Conservation (phyloP, 2,888 invertebrate genomes). For the Andricus curvator region DNA sequence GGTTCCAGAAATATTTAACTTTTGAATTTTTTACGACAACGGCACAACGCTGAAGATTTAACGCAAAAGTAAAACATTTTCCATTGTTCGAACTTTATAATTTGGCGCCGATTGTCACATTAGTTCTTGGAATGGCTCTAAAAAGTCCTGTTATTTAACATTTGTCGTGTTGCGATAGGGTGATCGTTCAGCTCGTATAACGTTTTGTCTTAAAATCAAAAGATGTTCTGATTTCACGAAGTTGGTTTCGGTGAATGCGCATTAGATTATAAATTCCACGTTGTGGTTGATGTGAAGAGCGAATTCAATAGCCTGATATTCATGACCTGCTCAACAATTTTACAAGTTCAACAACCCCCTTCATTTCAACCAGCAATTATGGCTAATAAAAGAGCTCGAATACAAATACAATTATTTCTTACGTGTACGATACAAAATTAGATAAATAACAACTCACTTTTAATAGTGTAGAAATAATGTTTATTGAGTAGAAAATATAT, state of each 20-base stretch:
- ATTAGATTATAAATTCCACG: conserved; percentile 20
- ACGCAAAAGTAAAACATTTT: neutral
- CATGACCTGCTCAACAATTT: conserved; percentile 60
- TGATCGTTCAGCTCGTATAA: conserved; percentile 4
- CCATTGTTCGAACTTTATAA: neutral
- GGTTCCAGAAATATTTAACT: neutral
- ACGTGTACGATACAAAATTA: neutral
- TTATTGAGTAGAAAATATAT: conserved; percentile 37
- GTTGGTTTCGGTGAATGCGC: conserved; percentile 10
- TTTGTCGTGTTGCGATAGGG: neutral
- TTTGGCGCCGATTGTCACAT: neutral
- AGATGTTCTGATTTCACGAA: conserved; percentile 6
- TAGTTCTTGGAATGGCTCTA: neutral
- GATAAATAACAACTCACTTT: neutral
- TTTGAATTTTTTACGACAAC: neutral
- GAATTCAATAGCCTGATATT: conserved; percentile 58
- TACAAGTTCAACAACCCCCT: neutral
- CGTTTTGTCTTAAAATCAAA: conserved; percentile 14
- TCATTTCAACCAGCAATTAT: neutral
- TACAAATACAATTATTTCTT: neutral
- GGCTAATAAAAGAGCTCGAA: neutral
- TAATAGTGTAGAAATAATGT: conserved; percentile 14
- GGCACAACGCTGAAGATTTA: neutral
- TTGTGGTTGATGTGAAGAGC: conserved; percentile 50
- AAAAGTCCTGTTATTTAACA: neutral